A percentile compares a stretch with the other conserved stretches of the same genome.
phyloP scores from a whole-genome alignment of 2,888 invertebrate species.

The Dromius quadrimaculatus region DNA sequence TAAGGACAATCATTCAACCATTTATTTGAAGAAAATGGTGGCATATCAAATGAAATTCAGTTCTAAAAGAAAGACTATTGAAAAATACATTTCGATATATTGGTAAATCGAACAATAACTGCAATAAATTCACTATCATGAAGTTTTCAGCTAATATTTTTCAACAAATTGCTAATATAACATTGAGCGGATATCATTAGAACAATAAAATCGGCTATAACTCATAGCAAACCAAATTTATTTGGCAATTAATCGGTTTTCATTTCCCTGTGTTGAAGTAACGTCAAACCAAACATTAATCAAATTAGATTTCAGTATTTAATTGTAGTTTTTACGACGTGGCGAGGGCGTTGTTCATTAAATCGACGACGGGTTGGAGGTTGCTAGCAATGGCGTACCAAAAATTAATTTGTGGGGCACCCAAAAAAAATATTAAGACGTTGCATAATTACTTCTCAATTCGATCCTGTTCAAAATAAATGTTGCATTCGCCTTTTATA shows the following conservation, averaged over 20 bases:
- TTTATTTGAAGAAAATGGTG: no score
- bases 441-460: no score
- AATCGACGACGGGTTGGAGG: constrained; percentile 6
- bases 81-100: no score
- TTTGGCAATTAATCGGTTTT: constrained; percentile 24
- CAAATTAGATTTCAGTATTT: constrained; percentile 41
- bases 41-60: no score
- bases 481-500: no score
- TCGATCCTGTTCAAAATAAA: no score
- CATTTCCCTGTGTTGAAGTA: constrained; percentile 2
- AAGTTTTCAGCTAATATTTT: no score
- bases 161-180: constrained; percentile 18
- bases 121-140: no score
- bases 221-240: constrained; percentile 12
- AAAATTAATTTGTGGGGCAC: background rate
- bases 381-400: background rate
- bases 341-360: constrained; percentile 48
- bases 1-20: no score
- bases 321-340: constrained; percentile 43
- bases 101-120: no score
- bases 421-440: no score
- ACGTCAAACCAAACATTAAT: constrained; percentile 34
- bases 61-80: no score
- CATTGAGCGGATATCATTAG: constrained; percentile 18
- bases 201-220: constrained; percentile 7